A percentile compares a stretch with the other conserved stretches of the same genome.
phyloP scores from a whole-genome alignment of 2,797 vertebrate genomes.

The Prionace glauca region DNA sequence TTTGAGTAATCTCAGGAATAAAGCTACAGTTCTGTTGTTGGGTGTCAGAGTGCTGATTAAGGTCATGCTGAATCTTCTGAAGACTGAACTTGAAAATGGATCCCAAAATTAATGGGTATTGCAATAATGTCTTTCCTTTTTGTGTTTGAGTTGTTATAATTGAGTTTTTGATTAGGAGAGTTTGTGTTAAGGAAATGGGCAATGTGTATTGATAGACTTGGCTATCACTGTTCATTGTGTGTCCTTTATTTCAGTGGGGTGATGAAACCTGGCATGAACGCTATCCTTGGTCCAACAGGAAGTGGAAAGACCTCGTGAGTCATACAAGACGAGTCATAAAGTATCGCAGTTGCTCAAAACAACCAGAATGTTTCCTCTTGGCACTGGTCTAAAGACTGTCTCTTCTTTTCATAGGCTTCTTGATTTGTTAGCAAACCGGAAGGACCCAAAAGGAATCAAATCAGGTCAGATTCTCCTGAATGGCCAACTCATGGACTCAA shows the following conservation, averaged over 20 bases:
- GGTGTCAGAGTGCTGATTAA: neutral
- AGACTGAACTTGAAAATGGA: neutral
- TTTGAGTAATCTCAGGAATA: neutral
- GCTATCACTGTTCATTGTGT: neutral
- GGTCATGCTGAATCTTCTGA: neutral
- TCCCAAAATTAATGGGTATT: neutral
- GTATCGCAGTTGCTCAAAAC: neutral
- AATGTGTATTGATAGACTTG: neutral
- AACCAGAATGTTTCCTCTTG: neutral
- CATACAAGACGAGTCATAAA: neutral
- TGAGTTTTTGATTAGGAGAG: neutral
- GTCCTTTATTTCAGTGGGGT: constrained; percentile 58
- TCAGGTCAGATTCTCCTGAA: constrained; percentile 58
- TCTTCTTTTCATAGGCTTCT: constrained; percentile 53
- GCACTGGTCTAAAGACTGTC: neutral
- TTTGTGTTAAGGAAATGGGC: neutral
- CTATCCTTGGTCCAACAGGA: constrained; percentile 70
- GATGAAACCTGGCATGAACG: constrained; percentile 68
- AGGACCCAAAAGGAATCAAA: constrained; percentile 60
- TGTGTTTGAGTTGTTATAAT: neutral
- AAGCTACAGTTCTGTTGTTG: neutral
- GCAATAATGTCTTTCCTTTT: neutral
- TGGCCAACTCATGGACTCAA: constrained; percentile 53
- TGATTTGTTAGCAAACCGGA: constrained; percentile 65
- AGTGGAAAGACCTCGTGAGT: constrained; percentile 74